phyloP scores from a whole-genome alignment of 1,140 invertebrate species.

The Aricia agestis region DNA sequence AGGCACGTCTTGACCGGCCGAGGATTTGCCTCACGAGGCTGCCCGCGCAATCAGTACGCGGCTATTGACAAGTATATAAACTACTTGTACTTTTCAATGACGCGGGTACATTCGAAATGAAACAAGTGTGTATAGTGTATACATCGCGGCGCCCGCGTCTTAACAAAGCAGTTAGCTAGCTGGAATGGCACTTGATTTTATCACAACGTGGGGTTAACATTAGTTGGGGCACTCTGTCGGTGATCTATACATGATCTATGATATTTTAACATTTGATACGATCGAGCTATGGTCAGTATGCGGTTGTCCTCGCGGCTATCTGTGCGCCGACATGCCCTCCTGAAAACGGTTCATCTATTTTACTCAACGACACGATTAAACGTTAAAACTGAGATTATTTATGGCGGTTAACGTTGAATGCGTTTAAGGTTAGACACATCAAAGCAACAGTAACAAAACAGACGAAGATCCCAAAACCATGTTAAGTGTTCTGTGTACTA shows the following conservation, averaged over 20 bases:
- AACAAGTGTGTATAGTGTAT: too few relatives aligned
- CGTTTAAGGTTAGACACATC: background rate
- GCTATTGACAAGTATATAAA: too few relatives aligned
- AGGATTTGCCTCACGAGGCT: too few relatives aligned
- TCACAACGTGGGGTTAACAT: background rate
- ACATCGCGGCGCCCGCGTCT: background rate
- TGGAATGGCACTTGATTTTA: slow-evolving; percentile 7
- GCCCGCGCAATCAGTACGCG: too few relatives aligned
- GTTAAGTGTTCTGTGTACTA: slow-evolving; percentile 5
- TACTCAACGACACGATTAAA: background rate
- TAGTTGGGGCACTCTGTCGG: slow-evolving; percentile 19
- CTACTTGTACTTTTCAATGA: too few relatives aligned
- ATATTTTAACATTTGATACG: background rate
- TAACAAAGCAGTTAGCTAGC: background rate
- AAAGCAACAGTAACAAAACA: background rate
- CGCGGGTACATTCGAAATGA: too few relatives aligned
- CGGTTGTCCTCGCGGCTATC: slow-evolving; percentile 23
- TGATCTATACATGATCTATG: slow-evolving; percentile 4
- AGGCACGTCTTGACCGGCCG: too few relatives aligned
- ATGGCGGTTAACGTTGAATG: background rate
- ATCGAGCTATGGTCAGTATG: background rate
- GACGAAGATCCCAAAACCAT: background rate
- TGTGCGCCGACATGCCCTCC: slow-evolving; percentile 42
- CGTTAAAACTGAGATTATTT: background rate
- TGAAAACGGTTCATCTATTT: slow-evolving; percentile 33